These are phyloP conservation scores for Delia radicum DNA, from an alignment of 1,140 invertebrate genomes.

Conservation along the genomic window DNA sequence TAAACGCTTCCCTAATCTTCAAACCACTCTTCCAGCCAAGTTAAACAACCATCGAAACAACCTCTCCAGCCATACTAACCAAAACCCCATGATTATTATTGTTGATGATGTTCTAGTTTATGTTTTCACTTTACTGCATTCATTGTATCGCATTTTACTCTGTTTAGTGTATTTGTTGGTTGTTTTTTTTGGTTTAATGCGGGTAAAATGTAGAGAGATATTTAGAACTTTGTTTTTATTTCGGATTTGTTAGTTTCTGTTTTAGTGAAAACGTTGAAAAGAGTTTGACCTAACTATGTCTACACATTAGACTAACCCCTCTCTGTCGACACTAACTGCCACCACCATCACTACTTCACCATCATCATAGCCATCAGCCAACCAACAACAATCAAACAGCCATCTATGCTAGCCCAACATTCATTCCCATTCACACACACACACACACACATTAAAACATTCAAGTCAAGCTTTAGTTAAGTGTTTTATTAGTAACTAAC, in stretches of 20 bases:
- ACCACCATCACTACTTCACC: neutral
- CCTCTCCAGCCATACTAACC: neutral
- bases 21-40: neutral
- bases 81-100: constrained; percentile 23
- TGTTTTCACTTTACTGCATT: constrained; percentile 21
- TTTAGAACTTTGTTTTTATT: neutral
- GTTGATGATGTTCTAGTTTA: constrained; percentile 26
- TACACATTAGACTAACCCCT: neutral
- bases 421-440: too few species aligned
- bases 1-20: neutral
- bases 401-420: too few species aligned
- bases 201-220: neutral
- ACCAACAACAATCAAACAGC: too few species aligned
- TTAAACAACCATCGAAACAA: neutral
- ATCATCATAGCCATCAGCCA: too few species aligned
- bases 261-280: constrained; percentile 16
- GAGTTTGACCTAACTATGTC: constrained; percentile 6
- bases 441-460: neutral
- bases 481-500: too few species aligned
- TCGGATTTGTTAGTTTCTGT: constrained; percentile 17
- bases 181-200: neutral
- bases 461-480: neutral
- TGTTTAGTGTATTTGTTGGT: neutral
- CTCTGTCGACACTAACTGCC: neutral
- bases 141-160: neutral